A percentile compares a stretch with the other conserved stretches of the same genome.
phyloP scores from a whole-genome alignment of 2,797 vertebrate species.

The Cuculus canorus region DNA sequence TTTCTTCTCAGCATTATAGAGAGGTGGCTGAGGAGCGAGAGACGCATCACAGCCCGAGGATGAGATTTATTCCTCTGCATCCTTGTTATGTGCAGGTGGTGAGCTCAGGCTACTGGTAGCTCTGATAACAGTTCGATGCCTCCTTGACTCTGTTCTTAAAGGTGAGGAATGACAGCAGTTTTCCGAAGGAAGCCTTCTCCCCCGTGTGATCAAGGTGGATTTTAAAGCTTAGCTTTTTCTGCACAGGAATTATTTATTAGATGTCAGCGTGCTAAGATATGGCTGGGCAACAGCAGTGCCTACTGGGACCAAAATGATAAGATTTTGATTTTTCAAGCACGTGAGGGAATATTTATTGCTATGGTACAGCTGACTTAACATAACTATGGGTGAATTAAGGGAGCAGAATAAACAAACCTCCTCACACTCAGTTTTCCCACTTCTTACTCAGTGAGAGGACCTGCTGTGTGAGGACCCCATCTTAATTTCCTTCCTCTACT shows the following conservation, averaged over 20 bases:
- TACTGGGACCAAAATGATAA: not conserved
- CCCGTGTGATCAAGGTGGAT: not conserved
- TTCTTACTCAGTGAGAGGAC: not conserved
- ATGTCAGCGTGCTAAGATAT: not conserved
- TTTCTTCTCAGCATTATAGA: not conserved
- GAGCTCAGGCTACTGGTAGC: not conserved
- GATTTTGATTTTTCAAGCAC: not conserved
- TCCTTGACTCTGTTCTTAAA: not conserved
- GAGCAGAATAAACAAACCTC: not conserved
- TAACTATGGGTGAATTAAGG: not conserved
- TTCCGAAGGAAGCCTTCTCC: not conserved
- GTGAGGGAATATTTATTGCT: not conserved
- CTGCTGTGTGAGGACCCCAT: not conserved
- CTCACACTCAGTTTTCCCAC: not conserved
- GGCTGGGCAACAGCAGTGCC: not conserved
- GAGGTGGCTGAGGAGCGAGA: not conserved
- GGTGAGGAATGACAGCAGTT: not conserved
- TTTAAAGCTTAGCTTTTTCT: not conserved
- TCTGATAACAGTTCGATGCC: not conserved
- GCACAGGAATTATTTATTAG: not conserved
- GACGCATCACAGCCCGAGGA: not conserved
- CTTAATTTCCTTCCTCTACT: not conserved
- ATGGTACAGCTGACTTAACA: not conserved
- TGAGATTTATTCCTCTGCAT: fast-evolving
- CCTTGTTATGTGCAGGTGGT: not conserved